phyloP scores from a whole-genome alignment of 2,888 invertebrate species.

The Rhingia rostrata region DNA sequence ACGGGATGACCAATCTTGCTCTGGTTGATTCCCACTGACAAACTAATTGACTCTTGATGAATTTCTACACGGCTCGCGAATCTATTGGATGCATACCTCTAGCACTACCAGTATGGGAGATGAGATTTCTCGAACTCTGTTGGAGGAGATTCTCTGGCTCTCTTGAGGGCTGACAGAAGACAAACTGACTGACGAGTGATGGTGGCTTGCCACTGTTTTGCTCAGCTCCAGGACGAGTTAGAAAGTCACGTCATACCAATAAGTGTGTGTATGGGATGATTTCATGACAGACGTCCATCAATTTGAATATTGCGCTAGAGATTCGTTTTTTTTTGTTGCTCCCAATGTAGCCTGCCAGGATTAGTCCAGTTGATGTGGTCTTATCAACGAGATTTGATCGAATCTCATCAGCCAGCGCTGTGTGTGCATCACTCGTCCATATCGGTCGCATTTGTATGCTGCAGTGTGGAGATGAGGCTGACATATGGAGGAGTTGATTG shows the following conservation, averaged over 20 bases:
- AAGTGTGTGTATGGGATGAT: slow-evolving; percentile 52
- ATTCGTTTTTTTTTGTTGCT: background rate
- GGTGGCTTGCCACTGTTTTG: slow-evolving; percentile 47
- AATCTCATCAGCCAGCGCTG: slow-evolving; percentile 20
- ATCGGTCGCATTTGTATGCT: slow-evolving; percentile 30
- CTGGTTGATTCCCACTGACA: slow-evolving; percentile 60
- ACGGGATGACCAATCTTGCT: slow-evolving; percentile 42
- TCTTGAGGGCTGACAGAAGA: slow-evolving; percentile 49
- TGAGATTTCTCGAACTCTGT: background rate
- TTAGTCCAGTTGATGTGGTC: slow-evolving; percentile 16
- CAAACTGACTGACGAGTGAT: slow-evolving; percentile 55
- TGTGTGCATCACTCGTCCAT: slow-evolving; percentile 6
- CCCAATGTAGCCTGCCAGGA: background rate
- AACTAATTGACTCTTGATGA: slow-evolving; percentile 74
- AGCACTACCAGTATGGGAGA: background rate
- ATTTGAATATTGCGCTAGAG: slow-evolving; percentile 62
- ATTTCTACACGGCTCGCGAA: slow-evolving; percentile 37
- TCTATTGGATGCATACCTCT: slow-evolving; percentile 35
- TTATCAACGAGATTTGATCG: slow-evolving; percentile 27
- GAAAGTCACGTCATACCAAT: slow-evolving; percentile 55
- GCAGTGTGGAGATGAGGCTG: slow-evolving; percentile 14
- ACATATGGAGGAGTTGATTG: slow-evolving; percentile 12
- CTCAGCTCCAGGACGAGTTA: slow-evolving; percentile 17
- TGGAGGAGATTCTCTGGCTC: slow-evolving; percentile 38
- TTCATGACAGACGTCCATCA: slow-evolving; percentile 65